Conservation (phyloP, 2,113 vertebrate genomes). For the Canis aureus region DNA sequence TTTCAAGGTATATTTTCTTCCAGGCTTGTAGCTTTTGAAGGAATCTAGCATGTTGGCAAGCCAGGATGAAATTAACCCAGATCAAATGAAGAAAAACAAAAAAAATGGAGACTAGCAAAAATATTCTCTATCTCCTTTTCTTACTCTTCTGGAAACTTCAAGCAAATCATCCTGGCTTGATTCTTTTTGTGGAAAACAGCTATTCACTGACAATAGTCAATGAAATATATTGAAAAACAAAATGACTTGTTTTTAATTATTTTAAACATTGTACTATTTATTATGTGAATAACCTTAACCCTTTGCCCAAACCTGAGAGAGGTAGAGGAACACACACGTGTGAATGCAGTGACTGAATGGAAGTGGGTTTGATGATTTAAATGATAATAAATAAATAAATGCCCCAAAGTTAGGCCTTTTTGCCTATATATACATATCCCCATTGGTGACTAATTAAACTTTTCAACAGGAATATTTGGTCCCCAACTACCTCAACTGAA, state of each 20-base stretch:
- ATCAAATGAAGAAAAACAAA: background rate
- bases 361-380: background rate
- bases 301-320: background rate
- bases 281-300: background rate
- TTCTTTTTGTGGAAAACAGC: background rate
- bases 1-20: constrained; percentile 22
- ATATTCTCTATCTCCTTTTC: background rate
- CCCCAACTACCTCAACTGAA: background rate
- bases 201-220: background rate
- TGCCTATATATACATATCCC: background rate
- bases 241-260: background rate
- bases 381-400: background rate
- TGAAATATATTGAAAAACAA: constrained; percentile 19
- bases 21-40: background rate
- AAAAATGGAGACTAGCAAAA: constrained; percentile 16
- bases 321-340: background rate
- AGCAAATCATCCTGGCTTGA: constrained; percentile 4
- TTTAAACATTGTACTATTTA: background rate
- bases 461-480: constrained; percentile 21
- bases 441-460: background rate
- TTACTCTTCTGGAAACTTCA: constrained; percentile 20
- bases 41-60: background rate
- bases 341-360: background rate
- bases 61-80: constrained; percentile 45
- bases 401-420: background rate